Conservation (phyloP, 2,797 vertebrate genomes). For the Coracias cyanogaster region DNA sequence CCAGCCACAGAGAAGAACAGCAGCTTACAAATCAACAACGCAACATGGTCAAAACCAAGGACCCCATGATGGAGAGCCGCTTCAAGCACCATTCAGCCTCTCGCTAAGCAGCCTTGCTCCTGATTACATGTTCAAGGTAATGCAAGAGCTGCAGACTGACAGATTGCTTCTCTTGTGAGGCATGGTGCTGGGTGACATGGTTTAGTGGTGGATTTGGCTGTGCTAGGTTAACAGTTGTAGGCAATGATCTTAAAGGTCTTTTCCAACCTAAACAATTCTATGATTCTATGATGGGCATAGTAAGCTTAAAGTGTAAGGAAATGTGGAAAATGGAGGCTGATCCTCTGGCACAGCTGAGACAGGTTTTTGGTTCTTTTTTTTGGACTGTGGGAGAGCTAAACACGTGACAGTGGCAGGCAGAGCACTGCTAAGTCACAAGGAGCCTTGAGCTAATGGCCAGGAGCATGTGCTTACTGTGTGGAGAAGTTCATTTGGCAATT, state of each 20-base stretch:
- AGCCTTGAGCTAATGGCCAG: background rate
- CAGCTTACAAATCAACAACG: background rate
- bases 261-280: too few relatives aligned
- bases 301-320: background rate
- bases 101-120: background rate
- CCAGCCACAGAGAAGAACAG: accelerated
- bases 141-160: background rate
- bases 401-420: background rate
- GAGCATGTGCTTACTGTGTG: background rate
- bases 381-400: background rate
- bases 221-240: background rate
- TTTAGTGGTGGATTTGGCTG: background rate
- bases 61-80: accelerated
- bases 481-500: background rate
- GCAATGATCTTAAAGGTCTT: too few relatives aligned
- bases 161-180: accelerated
- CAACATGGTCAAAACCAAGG: background rate
- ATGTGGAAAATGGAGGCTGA: background rate
- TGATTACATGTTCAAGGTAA: background rate
- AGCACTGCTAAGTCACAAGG: background rate
- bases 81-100: background rate
- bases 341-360: background rate
- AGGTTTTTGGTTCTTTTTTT: background rate
- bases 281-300: background rate
- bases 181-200: background rate